Conservation (phyloP, 2,888 invertebrate species). For the Cataglyphis altisquamis region DNA sequence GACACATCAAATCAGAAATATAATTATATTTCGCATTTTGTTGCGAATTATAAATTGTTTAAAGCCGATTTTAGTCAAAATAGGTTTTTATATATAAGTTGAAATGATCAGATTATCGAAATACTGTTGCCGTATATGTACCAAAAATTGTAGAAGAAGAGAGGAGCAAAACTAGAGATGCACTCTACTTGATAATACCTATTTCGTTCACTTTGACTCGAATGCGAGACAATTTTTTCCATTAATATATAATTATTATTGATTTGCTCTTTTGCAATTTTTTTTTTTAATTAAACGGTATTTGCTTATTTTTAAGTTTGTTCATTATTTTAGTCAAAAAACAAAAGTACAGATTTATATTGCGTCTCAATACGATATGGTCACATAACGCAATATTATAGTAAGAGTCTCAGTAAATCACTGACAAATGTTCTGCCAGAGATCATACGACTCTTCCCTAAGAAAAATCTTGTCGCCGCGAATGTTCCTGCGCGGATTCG, state of each 20-base stretch:
- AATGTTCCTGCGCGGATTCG: slow-evolving; percentile 21
- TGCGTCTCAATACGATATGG: not conserved
- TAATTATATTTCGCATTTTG: not conserved
- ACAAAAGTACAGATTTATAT: not conserved
- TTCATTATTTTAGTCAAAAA: not conserved
- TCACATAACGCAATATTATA: not conserved
- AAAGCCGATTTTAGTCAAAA: no score
- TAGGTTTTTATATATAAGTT: no score
- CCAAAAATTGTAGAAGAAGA: not conserved
- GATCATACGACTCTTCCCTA: not conserved
- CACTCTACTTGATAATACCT: not conserved
- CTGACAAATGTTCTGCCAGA: slow-evolving; percentile 11
- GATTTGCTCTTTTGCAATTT: not conserved
- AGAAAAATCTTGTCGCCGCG: slow-evolving; percentile 46
- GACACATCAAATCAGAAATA: not conserved
- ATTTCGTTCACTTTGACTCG: not conserved
- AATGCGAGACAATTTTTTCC: not conserved
- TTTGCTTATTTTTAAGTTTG: not conserved
- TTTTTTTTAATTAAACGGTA: not conserved
- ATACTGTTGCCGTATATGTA: not conserved
- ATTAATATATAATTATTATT: not conserved
- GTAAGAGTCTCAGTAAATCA: not conserved
- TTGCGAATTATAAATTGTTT: not conserved
- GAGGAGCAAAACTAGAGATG: not conserved
- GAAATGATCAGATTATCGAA: not conserved